Conservation (phyloP, 2,797 vertebrate species). For the Catamblyrhynchus diadema region DNA sequence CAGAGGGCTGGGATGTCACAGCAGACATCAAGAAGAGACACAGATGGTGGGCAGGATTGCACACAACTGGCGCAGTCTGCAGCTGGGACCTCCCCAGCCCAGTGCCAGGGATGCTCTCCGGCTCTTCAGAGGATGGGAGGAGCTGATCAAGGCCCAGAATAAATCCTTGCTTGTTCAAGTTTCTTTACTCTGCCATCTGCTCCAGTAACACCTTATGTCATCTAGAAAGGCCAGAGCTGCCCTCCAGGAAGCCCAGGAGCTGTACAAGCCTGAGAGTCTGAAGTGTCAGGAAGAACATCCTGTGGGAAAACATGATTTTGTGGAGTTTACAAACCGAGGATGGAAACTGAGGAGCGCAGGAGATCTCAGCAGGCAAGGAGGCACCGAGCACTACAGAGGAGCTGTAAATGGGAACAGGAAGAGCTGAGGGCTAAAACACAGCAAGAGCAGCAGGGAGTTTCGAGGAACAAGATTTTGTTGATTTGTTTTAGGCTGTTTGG, state of each 20-base stretch:
- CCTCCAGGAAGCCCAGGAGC: conserved; percentile 34
- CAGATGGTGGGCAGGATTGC: background rate
- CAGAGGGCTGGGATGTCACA: background rate
- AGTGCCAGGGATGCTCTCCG: background rate
- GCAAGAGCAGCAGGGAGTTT: background rate
- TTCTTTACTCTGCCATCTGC: conserved; percentile 21
- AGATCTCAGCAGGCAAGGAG: background rate
- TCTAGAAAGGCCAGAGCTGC: conserved; percentile 25
- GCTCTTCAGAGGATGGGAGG: background rate
- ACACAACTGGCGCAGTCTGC: background rate
- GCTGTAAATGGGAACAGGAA: conserved; percentile 27
- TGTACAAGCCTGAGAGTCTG: background rate
- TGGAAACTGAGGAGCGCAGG: background rate
- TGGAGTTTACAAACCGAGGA: background rate
- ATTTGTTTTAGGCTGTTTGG: background rate
- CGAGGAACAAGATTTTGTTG: background rate
- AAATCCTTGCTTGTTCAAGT: background rate
- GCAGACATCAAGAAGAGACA: background rate
- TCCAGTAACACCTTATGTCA: background rate
- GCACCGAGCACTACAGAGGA: background rate
- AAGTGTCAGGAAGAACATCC: background rate
- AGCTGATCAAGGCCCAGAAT: background rate
- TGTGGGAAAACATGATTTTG: background rate
- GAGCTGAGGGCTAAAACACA: conserved; percentile 19
- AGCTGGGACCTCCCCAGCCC: background rate